A percentile compares a stretch with the other conserved stretches of the same genome.
Conservation (phyloP, 2,113 vertebrate genomes). For the Odocoileus hemionus region DNA sequence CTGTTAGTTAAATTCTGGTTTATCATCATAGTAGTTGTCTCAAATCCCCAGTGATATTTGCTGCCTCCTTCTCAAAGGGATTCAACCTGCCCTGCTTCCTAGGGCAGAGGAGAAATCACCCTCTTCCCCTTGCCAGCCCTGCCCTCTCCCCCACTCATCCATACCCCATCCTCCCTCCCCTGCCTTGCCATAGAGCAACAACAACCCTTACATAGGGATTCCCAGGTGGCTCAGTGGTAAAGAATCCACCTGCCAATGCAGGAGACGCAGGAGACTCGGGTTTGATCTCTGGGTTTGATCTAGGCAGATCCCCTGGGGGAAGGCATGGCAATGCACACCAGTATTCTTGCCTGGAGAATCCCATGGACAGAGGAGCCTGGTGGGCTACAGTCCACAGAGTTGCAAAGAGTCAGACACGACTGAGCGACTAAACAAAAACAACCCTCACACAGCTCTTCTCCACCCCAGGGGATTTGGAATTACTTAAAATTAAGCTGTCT, state of each 20-base stretch:
- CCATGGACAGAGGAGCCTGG: neutral
- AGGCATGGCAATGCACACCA: neutral
- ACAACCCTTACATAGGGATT: neutral
- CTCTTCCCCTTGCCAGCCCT: neutral
- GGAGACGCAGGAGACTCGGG: neutral
- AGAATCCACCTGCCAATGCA: neutral
- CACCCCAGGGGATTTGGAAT: neutral
- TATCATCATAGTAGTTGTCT: neutral
- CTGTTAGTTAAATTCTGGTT: neutral
- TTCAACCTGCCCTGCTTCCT: neutral
- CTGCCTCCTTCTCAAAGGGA: neutral
- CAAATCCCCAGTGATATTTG: neutral
- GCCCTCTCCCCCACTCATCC: neutral
- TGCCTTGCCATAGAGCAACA: neutral
- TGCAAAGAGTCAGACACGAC: neutral
- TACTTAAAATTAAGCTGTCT: slow-evolving; percentile 47
- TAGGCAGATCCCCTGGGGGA: neutral
- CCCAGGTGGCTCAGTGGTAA: neutral
- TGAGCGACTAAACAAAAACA: neutral
- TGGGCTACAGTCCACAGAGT: neutral
- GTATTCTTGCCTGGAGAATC: neutral
- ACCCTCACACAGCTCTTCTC: neutral
- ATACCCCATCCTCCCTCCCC: neutral
- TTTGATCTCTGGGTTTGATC: neutral
- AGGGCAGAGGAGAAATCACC: neutral